Percentiles rank a stretch among this genome's conserved stretches.
phyloP scores from a whole-genome alignment of 2,888 invertebrate species.

The Chloromyia formosa region DNA sequence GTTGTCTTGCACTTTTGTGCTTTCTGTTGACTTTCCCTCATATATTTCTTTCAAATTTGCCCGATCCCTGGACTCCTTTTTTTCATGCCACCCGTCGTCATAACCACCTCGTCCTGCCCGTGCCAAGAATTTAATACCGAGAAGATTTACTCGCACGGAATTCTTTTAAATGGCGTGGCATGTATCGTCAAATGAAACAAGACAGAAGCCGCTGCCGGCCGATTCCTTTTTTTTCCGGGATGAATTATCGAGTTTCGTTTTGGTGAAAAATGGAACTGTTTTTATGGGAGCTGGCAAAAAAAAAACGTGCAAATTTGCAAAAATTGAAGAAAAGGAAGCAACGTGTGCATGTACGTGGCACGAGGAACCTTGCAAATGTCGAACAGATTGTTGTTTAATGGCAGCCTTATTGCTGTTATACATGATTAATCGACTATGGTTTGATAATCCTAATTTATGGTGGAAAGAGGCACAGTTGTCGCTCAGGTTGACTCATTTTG shows the following conservation, averaged over 20 bases:
- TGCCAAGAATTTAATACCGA: slow-evolving; percentile 1
- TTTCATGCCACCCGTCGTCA: background rate
- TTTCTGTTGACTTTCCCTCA: slow-evolving; percentile 22
- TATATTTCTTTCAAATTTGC: background rate
- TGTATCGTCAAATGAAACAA: slow-evolving; percentile 35
- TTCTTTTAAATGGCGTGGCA: slow-evolving; percentile 26
- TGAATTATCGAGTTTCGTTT: slow-evolving; percentile 40
- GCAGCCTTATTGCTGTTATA: slow-evolving; percentile 8
- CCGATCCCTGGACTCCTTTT: background rate
- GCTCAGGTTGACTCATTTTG: no score
- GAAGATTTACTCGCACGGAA: slow-evolving; percentile 28
- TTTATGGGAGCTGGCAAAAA: slow-evolving; percentile 16
- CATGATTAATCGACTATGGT: slow-evolving; percentile 22
- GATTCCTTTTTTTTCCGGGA: no score
- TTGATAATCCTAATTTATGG: background rate
- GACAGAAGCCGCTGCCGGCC: slow-evolving; percentile 32
- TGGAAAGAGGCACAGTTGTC: background rate
- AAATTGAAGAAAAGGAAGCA: background rate
- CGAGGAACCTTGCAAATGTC: no score
- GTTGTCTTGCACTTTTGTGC: slow-evolving; percentile 1
- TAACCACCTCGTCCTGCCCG: background rate
- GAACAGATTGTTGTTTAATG: slow-evolving; percentile 31
- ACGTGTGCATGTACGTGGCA: background rate
- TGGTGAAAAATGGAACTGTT: no score
- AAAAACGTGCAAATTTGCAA: slow-evolving; percentile 18